A percentile compares a stretch with the other conserved stretches of the same genome.
Conservation (phyloP, 1,140 invertebrate genomes). For the Monochamus saltuarius region DNA sequence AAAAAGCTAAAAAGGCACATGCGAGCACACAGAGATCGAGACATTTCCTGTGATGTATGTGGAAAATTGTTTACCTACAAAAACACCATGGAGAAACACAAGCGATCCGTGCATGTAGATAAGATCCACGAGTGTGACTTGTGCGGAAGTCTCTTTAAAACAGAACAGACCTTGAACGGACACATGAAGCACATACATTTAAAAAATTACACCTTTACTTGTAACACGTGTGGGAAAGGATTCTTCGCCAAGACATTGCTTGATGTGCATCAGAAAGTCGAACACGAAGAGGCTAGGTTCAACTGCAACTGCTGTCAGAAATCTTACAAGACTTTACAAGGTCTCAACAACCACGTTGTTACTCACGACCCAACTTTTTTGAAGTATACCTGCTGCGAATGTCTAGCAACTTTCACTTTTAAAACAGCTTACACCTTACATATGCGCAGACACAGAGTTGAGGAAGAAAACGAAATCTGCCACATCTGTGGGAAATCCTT, state of each 20-base stretch:
- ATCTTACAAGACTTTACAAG: slow-evolving; percentile 8
- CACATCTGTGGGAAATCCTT: slow-evolving; percentile 43
- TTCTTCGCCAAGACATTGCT: slow-evolving; percentile 10
- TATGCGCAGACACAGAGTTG: slow-evolving; percentile 43
- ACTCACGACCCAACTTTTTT: not conserved
- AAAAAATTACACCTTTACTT: slow-evolving; percentile 4
- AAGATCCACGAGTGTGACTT: slow-evolving; percentile 61
- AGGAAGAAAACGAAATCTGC: slow-evolving; percentile 44
- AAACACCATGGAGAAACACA: slow-evolving; percentile 51
- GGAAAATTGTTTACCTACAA: slow-evolving; percentile 18
- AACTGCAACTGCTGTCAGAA: slow-evolving; percentile 10
- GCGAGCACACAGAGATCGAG: slow-evolving; percentile 52
- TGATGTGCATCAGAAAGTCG: slow-evolving; percentile 7
- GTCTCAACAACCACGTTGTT: slow-evolving; percentile 3
- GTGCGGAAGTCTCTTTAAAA: slow-evolving; percentile 20
- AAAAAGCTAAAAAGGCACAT: slow-evolving; percentile 14
- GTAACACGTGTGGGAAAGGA: slow-evolving; percentile 14
- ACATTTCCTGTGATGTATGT: slow-evolving; percentile 23
- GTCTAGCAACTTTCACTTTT: not conserved
- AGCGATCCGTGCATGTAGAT: slow-evolving; percentile 29
- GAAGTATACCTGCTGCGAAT: not conserved
- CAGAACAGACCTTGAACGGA: slow-evolving; percentile 6
- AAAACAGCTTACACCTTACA: slow-evolving; percentile 29
- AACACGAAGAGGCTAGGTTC: slow-evolving; percentile 19
- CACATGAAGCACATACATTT: slow-evolving; percentile 14